Evolutionary conservation across 2,113 vertebrate species (phyloP).

Genomic region (Anguilla japonica): DNA sequence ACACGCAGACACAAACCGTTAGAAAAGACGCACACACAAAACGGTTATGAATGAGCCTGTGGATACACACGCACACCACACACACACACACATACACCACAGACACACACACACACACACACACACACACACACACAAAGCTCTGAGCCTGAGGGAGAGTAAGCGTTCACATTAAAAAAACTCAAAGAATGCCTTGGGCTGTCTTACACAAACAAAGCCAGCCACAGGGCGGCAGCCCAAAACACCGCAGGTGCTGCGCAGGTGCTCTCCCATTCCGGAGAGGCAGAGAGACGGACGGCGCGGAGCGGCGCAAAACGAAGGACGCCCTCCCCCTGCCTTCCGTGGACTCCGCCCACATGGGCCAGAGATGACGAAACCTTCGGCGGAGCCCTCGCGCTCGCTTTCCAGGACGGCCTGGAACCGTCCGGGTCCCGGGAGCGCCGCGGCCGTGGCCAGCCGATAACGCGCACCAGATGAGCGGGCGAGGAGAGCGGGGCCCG

Average conservation of each 20-base stretch:
- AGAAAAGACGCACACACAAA: background rate
- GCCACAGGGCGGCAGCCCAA: background rate
- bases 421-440: slow-evolving; percentile 22
- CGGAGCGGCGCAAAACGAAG: background rate
- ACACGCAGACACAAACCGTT: slow-evolving; percentile 19
- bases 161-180: background rate
- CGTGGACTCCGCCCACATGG: background rate
- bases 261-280: background rate
- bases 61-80: slow-evolving; percentile 1
- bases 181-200: background rate
- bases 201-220: background rate
- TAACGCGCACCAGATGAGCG: slow-evolving; percentile 56
- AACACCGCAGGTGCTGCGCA: background rate
- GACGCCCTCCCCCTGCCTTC: background rate
- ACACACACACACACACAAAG: slow-evolving; percentile 4
- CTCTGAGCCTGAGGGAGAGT: background rate
- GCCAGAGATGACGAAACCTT: background rate
- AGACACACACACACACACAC: background rate
- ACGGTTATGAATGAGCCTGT: background rate
- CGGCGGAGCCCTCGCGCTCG: background rate
- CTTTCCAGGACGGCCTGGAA: slow-evolving; percentile 20
- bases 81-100: background rate
- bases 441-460: slow-evolving; percentile 31
- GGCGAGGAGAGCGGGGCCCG: slow-evolving; percentile 23
- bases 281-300: background rate